Base-by-base conservation (phyloP, 2,113 vertebrate species). In the Vicugna pacos region DNA sequence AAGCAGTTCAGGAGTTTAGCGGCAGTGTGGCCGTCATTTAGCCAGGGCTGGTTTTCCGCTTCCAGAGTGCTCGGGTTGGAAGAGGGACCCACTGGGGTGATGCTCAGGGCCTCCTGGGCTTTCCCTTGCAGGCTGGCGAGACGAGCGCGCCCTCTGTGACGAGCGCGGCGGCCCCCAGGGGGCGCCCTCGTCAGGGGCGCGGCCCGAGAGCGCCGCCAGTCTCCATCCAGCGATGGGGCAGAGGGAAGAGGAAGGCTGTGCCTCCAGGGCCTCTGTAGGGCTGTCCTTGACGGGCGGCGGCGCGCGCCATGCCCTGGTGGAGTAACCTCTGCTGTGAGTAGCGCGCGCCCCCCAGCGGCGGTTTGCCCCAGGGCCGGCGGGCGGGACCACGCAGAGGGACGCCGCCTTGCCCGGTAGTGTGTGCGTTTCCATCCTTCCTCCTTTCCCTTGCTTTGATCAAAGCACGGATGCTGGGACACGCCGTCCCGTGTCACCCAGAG, bases 321-420 rank as follows among this genome's bases (percentile, higher is more conserved):
- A 91, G 60, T 69, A 48, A 60, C 60, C 35, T 96, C 35, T 98
- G 97, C 77, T 15, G 97, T 97, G 95, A 97, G 97, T 97, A 58
- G 75, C 6, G 17, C 10, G 60, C 30, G 69, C 30, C 77, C 42
- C 26, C 38, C 24, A 1, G 60, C 22, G 24, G 65, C 30, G 2
- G 54, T 15, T 35, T 14, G 16, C 30, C 52, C 30, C 1, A 1
- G 15, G 1, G 17, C 15, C 5, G 42, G 6, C 4, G 5, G 62
- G 19, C 30, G 3, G n/a, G 6, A 6, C 4, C 5, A 17, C 62
- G 6, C 28, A 20, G 38, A 58, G 60, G 38, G 38, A 42, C 38
- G 4, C 4, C 38, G 38, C 38, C 38, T 42, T 42, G 38, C 38
- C 38, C 38, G 38, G 38, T 42, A 42, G 50, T 1, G 54, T 48